A percentile compares a stretch with the other conserved stretches of the same genome.
Evolutionary conservation across 2,888 invertebrate genomes (phyloP).

Genomic region (Caenorhabditis sp.): DNA sequence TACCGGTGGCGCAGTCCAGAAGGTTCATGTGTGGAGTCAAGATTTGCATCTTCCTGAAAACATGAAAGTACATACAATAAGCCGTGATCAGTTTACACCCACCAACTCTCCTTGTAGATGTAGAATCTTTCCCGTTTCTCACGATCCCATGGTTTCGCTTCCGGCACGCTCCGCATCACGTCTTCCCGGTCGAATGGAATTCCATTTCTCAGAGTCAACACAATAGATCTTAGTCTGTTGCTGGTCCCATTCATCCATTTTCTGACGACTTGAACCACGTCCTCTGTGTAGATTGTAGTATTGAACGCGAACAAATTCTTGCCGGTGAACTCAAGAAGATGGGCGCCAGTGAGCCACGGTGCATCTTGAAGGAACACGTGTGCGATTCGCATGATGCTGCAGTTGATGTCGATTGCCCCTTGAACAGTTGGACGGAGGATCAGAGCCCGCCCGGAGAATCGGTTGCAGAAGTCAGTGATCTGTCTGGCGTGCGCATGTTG

Average conservation of each 20-base stretch:
- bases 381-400: background rate
- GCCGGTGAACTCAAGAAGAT: background rate
- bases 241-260: background rate
- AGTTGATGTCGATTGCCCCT: background rate
- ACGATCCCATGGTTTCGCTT: background rate
- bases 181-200: constrained; percentile 1
- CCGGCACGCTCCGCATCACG: background rate
- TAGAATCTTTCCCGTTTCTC: background rate
- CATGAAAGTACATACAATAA: too few relatives aligned
- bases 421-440: background rate
- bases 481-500: background rate
- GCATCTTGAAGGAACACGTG: background rate
- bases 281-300: background rate
- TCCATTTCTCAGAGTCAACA: background rate
- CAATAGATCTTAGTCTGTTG: background rate
- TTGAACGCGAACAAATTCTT: background rate
- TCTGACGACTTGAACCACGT: background rate
- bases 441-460: background rate
- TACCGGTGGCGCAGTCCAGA: background rate
- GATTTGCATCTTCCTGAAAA: background rate
- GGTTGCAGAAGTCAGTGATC: background rate
- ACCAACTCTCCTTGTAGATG: background rate
- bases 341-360: background rate
- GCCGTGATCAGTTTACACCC: background rate
- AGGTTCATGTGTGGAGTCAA: background rate